Conservation (phyloP, 2,113 vertebrate genomes). For the Australoheros scitulus region DNA sequence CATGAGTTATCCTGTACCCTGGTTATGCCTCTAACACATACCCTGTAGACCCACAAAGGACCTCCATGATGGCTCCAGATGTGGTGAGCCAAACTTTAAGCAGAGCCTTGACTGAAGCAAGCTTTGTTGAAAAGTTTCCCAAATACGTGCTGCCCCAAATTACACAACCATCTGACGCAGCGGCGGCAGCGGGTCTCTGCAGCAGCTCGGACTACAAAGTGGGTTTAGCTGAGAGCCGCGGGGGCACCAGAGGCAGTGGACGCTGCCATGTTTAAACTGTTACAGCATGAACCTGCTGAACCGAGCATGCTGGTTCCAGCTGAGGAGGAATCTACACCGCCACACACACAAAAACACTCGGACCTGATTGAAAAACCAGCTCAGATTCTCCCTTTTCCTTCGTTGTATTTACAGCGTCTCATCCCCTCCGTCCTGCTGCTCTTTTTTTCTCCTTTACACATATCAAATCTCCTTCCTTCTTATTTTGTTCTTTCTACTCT, state of each 20-base stretch:
- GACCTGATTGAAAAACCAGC: constrained; percentile 32
- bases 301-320: constrained; percentile 29
- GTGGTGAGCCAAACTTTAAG: not conserved
- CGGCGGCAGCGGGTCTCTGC: not conserved
- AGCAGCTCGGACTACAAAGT: constrained; percentile 32
- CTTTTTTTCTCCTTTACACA: constrained; percentile 2
- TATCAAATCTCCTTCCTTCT: constrained; percentile 1
- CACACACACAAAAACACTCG: not conserved
- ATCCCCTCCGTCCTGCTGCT: not conserved
- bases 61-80: constrained; percentile 23
- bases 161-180: not conserved
- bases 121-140: constrained; percentile 8
- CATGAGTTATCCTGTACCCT: not conserved
- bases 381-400: not conserved
- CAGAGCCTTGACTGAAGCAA: not conserved
- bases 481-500: constrained; percentile 1
- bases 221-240: not conserved
- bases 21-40: not conserved
- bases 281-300: constrained; percentile 47
- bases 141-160: not conserved
- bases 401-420: not conserved
- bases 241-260: constrained; percentile 30
- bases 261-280: constrained; percentile 34
- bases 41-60: not conserved
- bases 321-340: constrained; percentile 7